Base-by-base conservation (phyloP, 2,888 invertebrate genomes). In the Hoplodrina ambigua region DNA sequence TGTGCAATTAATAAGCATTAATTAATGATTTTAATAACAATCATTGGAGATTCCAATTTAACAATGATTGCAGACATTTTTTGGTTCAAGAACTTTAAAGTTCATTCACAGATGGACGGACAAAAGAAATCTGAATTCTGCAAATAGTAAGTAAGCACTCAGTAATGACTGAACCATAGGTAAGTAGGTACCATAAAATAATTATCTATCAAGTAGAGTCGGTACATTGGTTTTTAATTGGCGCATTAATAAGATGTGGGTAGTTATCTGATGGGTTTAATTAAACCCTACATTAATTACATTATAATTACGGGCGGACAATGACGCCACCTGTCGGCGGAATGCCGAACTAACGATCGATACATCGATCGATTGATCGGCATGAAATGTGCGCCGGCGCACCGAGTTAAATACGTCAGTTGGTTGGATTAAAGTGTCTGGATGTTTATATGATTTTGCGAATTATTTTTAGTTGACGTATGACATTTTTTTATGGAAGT, bases 241-340 rank as follows among this genome's bases (percentile, higher is more conserved):
- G 92, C 85, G 89, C 92, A 92, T 93, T 91, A 91, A 93, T 93
- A 93, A 92, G 89, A 88, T 82, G 75, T 81, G 83, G 85, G 55
- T 49, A 77, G 86, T 90, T 94, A 94, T 94, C 93, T 91, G 93
- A 93, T 93, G 91, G 85, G 77, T 90, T 90, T 93, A 93, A 94
- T 94, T 93, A 93, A 90, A 87, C 87, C 86, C 86, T 89, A 91
- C 94, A 92, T 94, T 94, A 94, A 94, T 94, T 95, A 94, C 94
- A 91, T 91, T 94, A 92, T 94, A 94, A 94, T 94, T 95, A 94
- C 89, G 72, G 83, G 63, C 78, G 88, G 87, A 93, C 93, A 93
- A 94, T 91, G 93, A 90, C 91, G 92, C 91, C 93, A 93, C 90
- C 93, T 94, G 92, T 91, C 92, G 85, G 81, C 82, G 82, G 91